Evolutionary conservation across 2,797 vertebrate species (phyloP), one percentile per base, ranked within the genome.

Genomic region (Oryzias dopingdopingensis): DNA sequence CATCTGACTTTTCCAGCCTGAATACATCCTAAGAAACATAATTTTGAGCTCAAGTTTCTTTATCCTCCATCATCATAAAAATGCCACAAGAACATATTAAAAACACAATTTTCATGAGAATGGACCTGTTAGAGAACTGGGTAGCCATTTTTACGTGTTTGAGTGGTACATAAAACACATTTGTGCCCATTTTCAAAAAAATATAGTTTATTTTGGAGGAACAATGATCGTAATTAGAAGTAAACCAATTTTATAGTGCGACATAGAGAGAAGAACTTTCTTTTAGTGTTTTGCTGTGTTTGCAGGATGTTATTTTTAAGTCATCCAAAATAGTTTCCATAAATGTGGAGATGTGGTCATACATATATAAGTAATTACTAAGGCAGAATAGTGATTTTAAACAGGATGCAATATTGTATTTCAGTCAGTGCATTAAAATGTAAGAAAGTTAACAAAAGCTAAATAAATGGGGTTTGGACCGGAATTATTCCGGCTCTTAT

Each of bases 401-500:
- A 70, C 67, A 23, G 65, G 59, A 76, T 74, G 65, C 76, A 78
- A 76, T 79, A 79, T 84, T 84, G 61, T 67, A 76, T 76, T 84
- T 79, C 64, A 81, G 76, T 79, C 59, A 40, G 49, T 14, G 51
- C 13, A 14, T 44, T 14, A 47, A 77, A 77, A 82, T 69, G 65
- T 70, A 80, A 74, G 65, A 81, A 78, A 81, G 65, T 63, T 65
- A 82, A 86, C 82, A 88, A 85, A 87, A 77, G 80, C 66, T 62
- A 74, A 81, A 82, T 82, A 86, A 88, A 89, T 74, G 77, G 62
- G 68, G 75, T 85, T 86, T 80, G 59, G 76, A 79, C 60, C 77
- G 10, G 37, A 68, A 81, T 79, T 82, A 83, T 88, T 85, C 81
- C 65, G 55, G 58, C 60, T 59, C 69, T 80, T 86, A 81, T 81